Conservation (phyloP, 2,888 invertebrate species). For the Cephus sareptanus region DNA sequence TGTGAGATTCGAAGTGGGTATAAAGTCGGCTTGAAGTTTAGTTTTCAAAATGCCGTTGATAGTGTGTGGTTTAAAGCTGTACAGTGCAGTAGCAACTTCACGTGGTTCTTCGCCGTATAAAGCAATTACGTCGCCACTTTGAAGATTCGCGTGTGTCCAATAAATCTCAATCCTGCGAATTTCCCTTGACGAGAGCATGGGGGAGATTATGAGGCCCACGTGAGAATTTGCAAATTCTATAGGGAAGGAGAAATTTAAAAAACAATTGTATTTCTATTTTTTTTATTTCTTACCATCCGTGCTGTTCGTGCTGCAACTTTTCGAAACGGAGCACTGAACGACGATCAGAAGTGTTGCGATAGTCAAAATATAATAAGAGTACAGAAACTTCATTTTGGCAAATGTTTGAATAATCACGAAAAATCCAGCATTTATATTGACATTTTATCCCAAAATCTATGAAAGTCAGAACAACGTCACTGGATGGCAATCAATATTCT, state of each 20-base stretch:
- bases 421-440: neutral
- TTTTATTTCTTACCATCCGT: neutral
- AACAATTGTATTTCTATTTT: neutral
- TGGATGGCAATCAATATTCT: neutral
- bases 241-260: neutral
- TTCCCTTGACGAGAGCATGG: constrained; percentile 34
- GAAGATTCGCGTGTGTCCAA: constrained; percentile 45
- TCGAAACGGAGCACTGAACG: neutral
- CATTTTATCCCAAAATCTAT: neutral
- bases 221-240: constrained; percentile 36
- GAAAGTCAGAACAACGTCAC: neutral
- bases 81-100: neutral
- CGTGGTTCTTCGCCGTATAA: constrained; percentile 35
- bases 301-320: neutral
- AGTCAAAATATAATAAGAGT: neutral
- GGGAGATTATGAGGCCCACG: constrained; percentile 52
- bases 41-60: constrained; percentile 42
- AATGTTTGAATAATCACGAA: neutral
- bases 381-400: neutral
- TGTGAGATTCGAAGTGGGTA: constrained; percentile 40
- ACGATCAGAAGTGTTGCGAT: neutral
- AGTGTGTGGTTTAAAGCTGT: constrained; percentile 28
- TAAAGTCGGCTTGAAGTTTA: constrained; percentile 41
- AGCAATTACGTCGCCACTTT: constrained; percentile 39
- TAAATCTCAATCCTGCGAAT: constrained; percentile 50